These are phyloP conservation scores for Catharus fuscescens DNA, from an alignment of 2,113 vertebrate genomes.

Conservation along the genomic window DNA sequence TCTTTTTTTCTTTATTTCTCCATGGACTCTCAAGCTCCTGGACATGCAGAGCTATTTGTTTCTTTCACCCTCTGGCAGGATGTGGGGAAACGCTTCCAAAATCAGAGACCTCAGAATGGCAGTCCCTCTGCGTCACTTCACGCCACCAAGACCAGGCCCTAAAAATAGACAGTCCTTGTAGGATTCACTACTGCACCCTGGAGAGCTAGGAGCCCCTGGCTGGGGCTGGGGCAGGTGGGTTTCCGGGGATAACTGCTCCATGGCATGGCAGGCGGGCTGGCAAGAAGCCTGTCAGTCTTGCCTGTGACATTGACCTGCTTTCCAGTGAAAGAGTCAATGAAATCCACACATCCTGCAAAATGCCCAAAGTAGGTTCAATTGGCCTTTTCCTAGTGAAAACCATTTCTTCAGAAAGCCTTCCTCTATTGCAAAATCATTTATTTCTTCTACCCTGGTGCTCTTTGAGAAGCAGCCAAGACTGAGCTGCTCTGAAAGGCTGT, in stretches of 20 bases:
- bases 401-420: slow-evolving; percentile 26
- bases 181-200: neutral
- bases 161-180: neutral
- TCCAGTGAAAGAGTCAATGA: slow-evolving; percentile 50
- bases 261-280: neutral
- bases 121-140: accelerated
- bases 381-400: slow-evolving; percentile 32
- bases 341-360: slow-evolving; percentile 41
- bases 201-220: neutral
- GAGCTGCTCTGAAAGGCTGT: slow-evolving; percentile 25
- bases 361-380: neutral
- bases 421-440: slow-evolving; percentile 28
- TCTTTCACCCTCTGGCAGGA: neutral
- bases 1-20: neutral
- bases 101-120: neutral
- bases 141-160: neutral
- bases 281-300: neutral
- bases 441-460: slow-evolving; percentile 26
- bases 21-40: neutral
- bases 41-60: neutral
- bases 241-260: neutral
- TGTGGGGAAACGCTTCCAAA: neutral
- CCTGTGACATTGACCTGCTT: slow-evolving; percentile 55
- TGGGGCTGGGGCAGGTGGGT: neutral
- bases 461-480: slow-evolving; percentile 52